These are phyloP conservation scores for Hydrozoanthus tunicans DNA, from an alignment of 64 coral and sea anemone genomes.

Conservation along the genomic window DNA sequence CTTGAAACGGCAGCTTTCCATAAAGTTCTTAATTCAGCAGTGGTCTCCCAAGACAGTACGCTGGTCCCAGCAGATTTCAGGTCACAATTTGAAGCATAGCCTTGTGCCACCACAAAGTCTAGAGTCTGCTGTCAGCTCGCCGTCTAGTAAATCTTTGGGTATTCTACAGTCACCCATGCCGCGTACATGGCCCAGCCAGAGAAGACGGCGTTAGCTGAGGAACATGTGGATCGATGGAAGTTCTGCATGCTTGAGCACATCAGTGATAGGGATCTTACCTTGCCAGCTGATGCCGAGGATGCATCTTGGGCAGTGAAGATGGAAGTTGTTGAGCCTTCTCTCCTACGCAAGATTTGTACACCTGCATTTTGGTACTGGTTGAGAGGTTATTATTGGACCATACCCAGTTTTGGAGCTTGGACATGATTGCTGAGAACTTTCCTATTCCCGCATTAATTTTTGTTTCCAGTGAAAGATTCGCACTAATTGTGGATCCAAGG, in stretches of 20 bases:
- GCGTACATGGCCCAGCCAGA: not conserved
- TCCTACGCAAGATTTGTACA: not conserved
- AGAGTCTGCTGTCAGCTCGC: not conserved
- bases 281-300: not conserved
- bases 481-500: too few relatives aligned
- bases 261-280: not conserved
- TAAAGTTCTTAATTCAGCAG: not conserved
- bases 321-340: not conserved
- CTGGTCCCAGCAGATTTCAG: not conserved
- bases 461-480: too few relatives aligned
- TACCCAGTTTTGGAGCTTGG: not conserved
- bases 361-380: not conserved
- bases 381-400: not conserved
- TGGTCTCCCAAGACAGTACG: not conserved
- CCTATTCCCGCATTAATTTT: not conserved
- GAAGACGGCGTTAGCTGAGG: not conserved
- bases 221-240: not conserved
- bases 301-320: not conserved
- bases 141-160: not conserved
- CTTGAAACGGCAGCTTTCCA: not conserved
- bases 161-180: not conserved
- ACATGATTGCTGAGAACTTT: not conserved
- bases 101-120: constrained; percentile 16
- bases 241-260: not conserved
- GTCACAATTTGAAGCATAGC: constrained; percentile 5